Evolutionary conservation across 1,140 invertebrate species (phyloP), one percentile per base, ranked within the genome.

Genomic region (Anoplophora glabripennis): DNA sequence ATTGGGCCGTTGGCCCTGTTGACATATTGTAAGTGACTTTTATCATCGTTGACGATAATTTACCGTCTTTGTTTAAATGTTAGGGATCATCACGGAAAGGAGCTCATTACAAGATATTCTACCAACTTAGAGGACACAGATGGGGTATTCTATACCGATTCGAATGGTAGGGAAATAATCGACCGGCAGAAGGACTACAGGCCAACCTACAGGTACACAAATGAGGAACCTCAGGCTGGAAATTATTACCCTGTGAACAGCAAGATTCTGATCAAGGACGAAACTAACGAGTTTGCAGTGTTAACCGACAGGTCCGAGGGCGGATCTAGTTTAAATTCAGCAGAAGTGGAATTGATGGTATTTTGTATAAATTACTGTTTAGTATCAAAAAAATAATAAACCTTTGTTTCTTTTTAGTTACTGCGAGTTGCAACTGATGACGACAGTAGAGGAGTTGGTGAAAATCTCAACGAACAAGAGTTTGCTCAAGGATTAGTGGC

Each of bases 1-100:
- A 97, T 68, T 99, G 93, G 93, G 77, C 95, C 0, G 82, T 98
- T 60, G 97, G 96, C 21, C 94, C 96, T 0, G 93, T 99, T 62
- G 93, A 94, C 7, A 79, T 89, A 5, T 77, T 83, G 89, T 91
- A 78, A 83, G 79, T 70, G 17, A 44, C 33, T n/a, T n/a, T n/a
- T 51, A 33, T 33, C 9, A 28, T 28, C 21, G 21, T 28, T 5
- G 5, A 28, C 21, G 5, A 28, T 28, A 28, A 28, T 28, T 28
- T 5, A 28, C 5, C 21, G 2, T 28, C 21, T 3, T 28, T 3
- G 2, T 28, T 28, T 5, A 28, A 28, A 28, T 28, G 21, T 28
- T 28, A 28, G 21, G 21, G 80, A 86, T 71, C 70, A 73, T 15
- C 64, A 77, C 49, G 83, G 82, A 4, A 83, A 84, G 65, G 86